A percentile compares a stretch with the other conserved stretches of the same genome.
Evolutionary conservation across 2,113 vertebrate genomes (phyloP).

Genomic region (Hippocampus zosterae): DNA sequence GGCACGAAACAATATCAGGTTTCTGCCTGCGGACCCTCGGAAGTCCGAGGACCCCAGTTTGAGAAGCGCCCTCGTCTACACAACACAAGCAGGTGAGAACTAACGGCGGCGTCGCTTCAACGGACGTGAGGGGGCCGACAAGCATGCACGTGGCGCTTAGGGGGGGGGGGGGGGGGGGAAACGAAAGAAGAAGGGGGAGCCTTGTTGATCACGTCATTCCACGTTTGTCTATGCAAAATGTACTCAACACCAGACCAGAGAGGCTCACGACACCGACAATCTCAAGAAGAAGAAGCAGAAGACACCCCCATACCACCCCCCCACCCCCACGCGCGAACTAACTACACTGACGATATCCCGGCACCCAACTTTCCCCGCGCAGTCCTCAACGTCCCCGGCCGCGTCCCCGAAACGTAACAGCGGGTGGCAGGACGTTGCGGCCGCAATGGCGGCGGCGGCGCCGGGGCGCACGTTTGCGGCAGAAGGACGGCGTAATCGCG

Average conservation of each 20-base stretch:
- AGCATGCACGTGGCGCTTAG: slow-evolving; percentile 55
- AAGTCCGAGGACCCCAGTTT: neutral
- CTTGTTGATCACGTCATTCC: slow-evolving; percentile 71
- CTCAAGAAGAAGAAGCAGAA: slow-evolving; percentile 50
- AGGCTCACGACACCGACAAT: slow-evolving; percentile 67
- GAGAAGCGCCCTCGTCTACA: neutral
- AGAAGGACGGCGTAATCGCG: slow-evolving; percentile 36
- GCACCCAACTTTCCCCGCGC: neutral
- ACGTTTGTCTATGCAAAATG: slow-evolving; percentile 75
- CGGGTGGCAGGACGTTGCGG: slow-evolving; percentile 24
- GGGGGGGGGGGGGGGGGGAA: neutral
- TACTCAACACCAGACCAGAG: slow-evolving; percentile 63
- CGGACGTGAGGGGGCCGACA: slow-evolving; percentile 38
- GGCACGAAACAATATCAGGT: neutral
- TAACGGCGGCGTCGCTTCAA: slow-evolving; percentile 6
- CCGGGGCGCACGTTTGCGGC: slow-evolving; percentile 30
- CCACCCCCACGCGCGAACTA: neutral
- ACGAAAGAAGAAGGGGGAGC: slow-evolving; percentile 15
- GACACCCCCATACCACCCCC: slow-evolving; percentile 17
- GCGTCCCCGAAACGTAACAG: slow-evolving; percentile 45
- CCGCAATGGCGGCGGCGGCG: slow-evolving; percentile 14
- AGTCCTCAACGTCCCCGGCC: neutral
- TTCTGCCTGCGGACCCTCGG: neutral
- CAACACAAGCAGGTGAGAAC: neutral
- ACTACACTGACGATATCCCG: neutral